Base-by-base conservation (phyloP, 1,140 invertebrate genomes). In the Dolichoris vasculosae region DNA sequence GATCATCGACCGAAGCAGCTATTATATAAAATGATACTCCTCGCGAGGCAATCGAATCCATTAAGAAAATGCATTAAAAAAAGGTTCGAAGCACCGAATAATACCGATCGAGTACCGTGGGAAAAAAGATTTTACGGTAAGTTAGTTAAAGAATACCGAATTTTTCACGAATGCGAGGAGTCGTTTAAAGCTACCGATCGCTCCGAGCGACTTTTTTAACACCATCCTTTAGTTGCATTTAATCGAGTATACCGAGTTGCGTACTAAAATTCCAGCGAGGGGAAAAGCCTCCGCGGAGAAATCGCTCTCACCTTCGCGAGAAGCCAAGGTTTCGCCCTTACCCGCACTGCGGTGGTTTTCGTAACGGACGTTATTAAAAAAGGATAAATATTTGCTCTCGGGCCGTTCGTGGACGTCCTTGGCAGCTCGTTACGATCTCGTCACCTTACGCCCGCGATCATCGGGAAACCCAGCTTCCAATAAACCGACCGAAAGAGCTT, bases 311-410 rank as follows among this genome's bases (percentile, higher is more conserved):
- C 77, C 51, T 43, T 30, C 59, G 59, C 35, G 48, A 1, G 17
- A 3, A 8, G 15, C 32, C 48, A 63, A 78, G 76, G 76, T n/a
- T 51, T 46, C 23, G 78, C 76, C 23, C 55, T 63, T 79, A 55
- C 11, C 2, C 32, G 13, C 32, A 32, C 15, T 43, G 64, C 30
- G 51, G 13, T n/a, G 43, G 32, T 15, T 4, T n/a, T 48, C 30
- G 6, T 80, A 69, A 59, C 32, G 48, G 81, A 2, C 67, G 69
- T 82, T 82, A 82, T 82, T 82, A 83, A 83, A 83, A 83, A 83
- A 75, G 51, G 35, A 83, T 83, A 83, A 83, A 83, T 83, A 75
- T 83, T 83, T 75, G 69, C 51, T 64, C n/a, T 32, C 13, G 46
- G 23, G 38, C 48, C 26, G n/a, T 40, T 26, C 23, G 71, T 2